Evolutionary conservation across 2,888 invertebrate species (phyloP), one percentile per base, ranked within the genome.

Genomic region (Pseudococcus jackbeardsleyi): DNA sequence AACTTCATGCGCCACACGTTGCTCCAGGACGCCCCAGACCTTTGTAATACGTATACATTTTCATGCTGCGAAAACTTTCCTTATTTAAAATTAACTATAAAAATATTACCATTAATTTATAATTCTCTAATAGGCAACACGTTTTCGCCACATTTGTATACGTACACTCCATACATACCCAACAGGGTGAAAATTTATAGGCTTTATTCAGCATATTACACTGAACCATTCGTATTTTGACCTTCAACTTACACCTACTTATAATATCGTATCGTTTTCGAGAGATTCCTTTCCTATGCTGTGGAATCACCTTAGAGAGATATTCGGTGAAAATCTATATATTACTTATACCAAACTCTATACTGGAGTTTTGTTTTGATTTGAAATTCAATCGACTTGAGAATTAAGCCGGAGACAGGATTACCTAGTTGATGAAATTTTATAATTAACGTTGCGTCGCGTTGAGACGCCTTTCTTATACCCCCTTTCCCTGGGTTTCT

Each of bases 61-160:
- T 22, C 11, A 64, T 9, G 19, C 64, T 9, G 19, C 64, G 22
- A 64, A 64, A 64, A 64, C 64, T 64, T 64, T 64, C 9, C 22
- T 64, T 64, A 64, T 64, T 64, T 72, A 72, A 72, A 72, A 72
- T 72, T 72, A 72, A 72, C 72, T 72, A 33, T 72, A 72, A 72
- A 72, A 72, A 72, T 72, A 72, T 72, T 72, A 72, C 33, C 72
- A 72, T 72, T 33, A 72, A 72, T 72, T 72, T 72, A 72, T 72
- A 72, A 72, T 72, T 72, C 72, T 72, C 72, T 72, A 72, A 72
- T 72, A 72, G 72, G 72, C 72, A 72, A 72, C 72, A 72, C 72
- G 72, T 72, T 72, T 72, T 72, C 72, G 72, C 72, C 72, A 72
- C 72, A 72, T 72, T 72, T 72, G 72, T 72, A 64, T 64, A 72